A percentile compares a stretch with the other conserved stretches of the same genome.
Conservation (phyloP, 2,113 vertebrate genomes). For the Dermatemys mawii region DNA sequence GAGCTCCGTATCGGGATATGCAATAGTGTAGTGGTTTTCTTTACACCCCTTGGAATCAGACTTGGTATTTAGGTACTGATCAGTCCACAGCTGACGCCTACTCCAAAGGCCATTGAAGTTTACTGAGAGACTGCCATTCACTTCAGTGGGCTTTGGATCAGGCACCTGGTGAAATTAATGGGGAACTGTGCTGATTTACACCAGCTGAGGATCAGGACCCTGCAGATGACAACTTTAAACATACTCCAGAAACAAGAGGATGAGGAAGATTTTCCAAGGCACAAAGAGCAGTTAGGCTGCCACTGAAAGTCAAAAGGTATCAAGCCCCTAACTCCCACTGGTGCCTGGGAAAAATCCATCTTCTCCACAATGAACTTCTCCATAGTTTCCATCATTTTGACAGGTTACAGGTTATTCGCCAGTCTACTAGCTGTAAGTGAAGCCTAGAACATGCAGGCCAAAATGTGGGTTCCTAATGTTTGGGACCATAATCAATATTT, state of each 20-base stretch:
- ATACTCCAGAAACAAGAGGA: background rate
- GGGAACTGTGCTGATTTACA: background rate
- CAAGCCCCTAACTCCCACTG: background rate
- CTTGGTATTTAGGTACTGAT: slow-evolving; percentile 14
- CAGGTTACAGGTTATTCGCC: background rate
- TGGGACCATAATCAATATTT: background rate
- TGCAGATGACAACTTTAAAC: background rate
- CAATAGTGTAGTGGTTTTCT: slow-evolving; percentile 3
- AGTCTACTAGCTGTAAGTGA: background rate
- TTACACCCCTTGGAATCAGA: slow-evolving; percentile 41
- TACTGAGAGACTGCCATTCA: slow-evolving; percentile 21
- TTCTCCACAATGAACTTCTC: background rate
- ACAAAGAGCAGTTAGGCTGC: background rate
- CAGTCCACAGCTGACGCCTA: slow-evolving; percentile 11
- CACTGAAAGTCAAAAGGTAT: background rate
- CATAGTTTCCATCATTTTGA: background rate
- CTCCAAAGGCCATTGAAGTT: background rate
- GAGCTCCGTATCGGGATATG: background rate
- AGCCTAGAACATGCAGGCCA: background rate
- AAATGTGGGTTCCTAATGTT: background rate
- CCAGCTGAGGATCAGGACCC: background rate
- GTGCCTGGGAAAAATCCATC: background rate
- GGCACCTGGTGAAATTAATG: slow-evolving; percentile 3
- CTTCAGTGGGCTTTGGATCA: background rate
- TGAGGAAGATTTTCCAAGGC: background rate